These are phyloP conservation scores for Valencia hispanica DNA, from an alignment of 2,797 vertebrate genomes.

Conservation along the genomic window DNA sequence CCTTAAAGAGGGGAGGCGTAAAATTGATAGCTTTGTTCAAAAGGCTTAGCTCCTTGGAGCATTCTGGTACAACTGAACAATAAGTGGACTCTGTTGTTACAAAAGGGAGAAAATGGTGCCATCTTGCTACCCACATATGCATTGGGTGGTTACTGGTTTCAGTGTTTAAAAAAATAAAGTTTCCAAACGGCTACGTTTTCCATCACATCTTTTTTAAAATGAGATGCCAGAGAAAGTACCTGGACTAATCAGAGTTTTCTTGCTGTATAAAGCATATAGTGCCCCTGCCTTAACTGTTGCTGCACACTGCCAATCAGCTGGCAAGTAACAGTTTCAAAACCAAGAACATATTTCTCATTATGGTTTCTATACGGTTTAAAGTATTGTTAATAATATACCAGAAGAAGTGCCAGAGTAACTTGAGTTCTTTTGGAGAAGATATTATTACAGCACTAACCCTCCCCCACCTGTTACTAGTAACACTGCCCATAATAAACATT, in stretches of 20 bases:
- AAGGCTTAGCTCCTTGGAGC: conserved; percentile 48
- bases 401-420: no score
- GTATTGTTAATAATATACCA: no score
- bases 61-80: conserved; percentile 46
- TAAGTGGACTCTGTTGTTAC: conserved; percentile 23
- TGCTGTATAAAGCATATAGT: background rate
- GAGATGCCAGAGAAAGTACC: background rate
- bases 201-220: background rate
- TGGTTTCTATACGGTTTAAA: no score
- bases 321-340: background rate
- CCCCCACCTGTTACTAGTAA: no score
- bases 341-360: no score
- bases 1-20: conserved; percentile 61
- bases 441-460: no score
- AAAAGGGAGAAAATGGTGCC: background rate
- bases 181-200: background rate
- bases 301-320: background rate
- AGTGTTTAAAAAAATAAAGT: background rate
- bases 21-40: conserved; percentile 69
- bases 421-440: no score
- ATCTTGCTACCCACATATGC: background rate
- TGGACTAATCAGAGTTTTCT: background rate
- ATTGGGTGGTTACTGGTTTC: background rate
- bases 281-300: no score
- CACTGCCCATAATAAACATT: no score